Percentiles rank a stretch among this genome's conserved stretches.
Conservation (phyloP, 2,888 invertebrate species). For the Calameuta filiformis region DNA sequence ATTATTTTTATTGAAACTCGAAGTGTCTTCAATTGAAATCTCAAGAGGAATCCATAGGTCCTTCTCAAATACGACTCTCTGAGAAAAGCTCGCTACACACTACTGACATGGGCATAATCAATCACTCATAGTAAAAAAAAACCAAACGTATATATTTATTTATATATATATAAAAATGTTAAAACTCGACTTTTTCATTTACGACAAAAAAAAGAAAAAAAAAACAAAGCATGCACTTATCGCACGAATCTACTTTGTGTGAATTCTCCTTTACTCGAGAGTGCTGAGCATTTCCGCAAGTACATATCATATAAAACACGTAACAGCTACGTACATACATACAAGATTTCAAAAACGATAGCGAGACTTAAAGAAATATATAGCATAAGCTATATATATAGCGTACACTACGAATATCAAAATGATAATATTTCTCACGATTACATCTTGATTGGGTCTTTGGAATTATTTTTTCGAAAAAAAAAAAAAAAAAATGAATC, state of each 20-base stretch:
- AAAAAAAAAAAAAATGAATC: background rate
- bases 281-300: no score
- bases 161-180: background rate
- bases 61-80: background rate
- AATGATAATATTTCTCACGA: background rate
- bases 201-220: conserved; percentile 33
- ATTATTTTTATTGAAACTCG: no score
- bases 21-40: no score
- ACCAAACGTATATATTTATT: no score
- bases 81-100: background rate
- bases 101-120: background rate
- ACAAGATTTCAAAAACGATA: conserved; percentile 23
- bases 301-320: conserved; percentile 43
- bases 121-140: no score
- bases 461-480: background rate
- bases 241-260: conserved; percentile 24
- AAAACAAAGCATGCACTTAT: conserved; percentile 33
- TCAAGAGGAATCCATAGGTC: no score
- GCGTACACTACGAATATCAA: background rate
- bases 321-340: conserved; percentile 44
- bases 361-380: conserved; percentile 11
- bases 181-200: conserved; percentile 20
- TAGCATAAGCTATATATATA: no score
- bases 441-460: background rate
- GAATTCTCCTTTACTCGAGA: conserved; percentile 13